Base-by-base conservation (phyloP, 2,888 invertebrate species). In the Stegophylla sp. region DNA sequence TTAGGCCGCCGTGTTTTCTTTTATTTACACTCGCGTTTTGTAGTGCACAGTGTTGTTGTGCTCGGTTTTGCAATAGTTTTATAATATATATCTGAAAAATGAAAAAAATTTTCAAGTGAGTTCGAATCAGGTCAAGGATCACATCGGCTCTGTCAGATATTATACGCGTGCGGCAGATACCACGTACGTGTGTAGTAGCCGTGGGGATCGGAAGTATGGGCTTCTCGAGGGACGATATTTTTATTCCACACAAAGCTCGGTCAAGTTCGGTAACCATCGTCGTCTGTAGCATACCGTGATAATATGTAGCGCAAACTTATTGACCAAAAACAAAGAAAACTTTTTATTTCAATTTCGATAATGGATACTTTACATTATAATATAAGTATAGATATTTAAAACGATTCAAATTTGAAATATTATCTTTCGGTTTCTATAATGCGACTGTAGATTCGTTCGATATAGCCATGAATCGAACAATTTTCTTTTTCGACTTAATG, bases 101-200 rank as follows among this genome's bases (percentile, higher is more conserved):
- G 17, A 56, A n/a, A 23, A 23, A 72, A 71, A 53, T 20, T 43
- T 13, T 76, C 56, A n/a, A 76, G 66, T 66, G 53, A 17, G n/a
- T 28, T 34, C 3, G 12, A 76, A 53, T 76, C 43, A 41, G 76
- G 76, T 76, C 76, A 76, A 66, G 76, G 66, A 73, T 61, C 43
- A 7, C 17, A 3, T 41, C 17, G n/a, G 7, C n/a, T n/a, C n/a
- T n/a, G n/a, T n/a, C n/a, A 1, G 64, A 20, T 1, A 64, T 41
- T 20, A 23, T 41, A 41, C 5, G 34, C 17, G 13, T 12, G 28
- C 56, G 23, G n/a, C 0, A n/a, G n/a, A 34, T 17, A n/a, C n/a
- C 1, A 10, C 43, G 56, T 9, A 56, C n/a, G 20, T 23, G 9
- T 15, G 3, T 20, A 34, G 28, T 15, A 23, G 15, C 1, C 53